Percentiles rank a stretch among this genome's conserved stretches.
Evolutionary conservation across 1,140 invertebrate species (phyloP).

Genomic region (Tetramorium simillimum): DNA sequence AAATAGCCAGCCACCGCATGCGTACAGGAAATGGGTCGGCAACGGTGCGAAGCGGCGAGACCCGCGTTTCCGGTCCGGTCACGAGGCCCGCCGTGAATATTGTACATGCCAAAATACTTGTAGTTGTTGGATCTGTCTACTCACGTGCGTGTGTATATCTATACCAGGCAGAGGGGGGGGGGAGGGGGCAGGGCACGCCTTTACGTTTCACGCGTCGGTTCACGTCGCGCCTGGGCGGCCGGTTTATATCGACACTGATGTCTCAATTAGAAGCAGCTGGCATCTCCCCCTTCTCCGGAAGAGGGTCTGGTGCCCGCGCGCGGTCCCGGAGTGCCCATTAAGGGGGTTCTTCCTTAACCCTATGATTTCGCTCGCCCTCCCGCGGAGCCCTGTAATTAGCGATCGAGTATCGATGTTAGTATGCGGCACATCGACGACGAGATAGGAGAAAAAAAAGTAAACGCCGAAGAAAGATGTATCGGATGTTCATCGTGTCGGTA

Average conservation of each 20-base stretch:
- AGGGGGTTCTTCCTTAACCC: constrained; percentile 53
- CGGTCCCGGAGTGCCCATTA: constrained; percentile 41
- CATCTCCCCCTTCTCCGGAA: constrained; percentile 37
- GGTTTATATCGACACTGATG: constrained; percentile 60
- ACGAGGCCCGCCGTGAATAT: constrained; percentile 44
- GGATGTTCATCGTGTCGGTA: constrained; percentile 2
- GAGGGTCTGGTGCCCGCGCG: constrained; percentile 35
- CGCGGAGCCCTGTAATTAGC: constrained; percentile 38
- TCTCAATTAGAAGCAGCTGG: constrained; percentile 71
- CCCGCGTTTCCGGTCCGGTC: constrained; percentile 25
- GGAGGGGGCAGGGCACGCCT: constrained; percentile 27
- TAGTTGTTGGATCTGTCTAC: not conserved
- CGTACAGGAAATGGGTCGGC: constrained; percentile 8
- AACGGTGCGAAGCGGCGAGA: constrained; percentile 39
- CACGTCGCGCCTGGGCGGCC: constrained; percentile 30
- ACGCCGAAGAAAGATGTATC: not conserved
- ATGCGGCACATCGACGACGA: constrained; percentile 1
- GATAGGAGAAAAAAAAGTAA: not conserved
- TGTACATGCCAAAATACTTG: constrained; percentile 22
- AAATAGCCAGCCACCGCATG: constrained; percentile 30
- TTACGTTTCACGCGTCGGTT: constrained; percentile 64
- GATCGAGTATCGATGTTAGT: constrained; percentile 28
- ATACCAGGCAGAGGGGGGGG: not conserved
- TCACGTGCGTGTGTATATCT: constrained; percentile 31
- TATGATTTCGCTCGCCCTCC: constrained; percentile 58